A percentile compares a stretch with the other conserved stretches of the same genome.
These are phyloP conservation scores for Coregonus clupeaformis DNA, from an alignment of 2,113 vertebrate species.

Conservation along the genomic window DNA sequence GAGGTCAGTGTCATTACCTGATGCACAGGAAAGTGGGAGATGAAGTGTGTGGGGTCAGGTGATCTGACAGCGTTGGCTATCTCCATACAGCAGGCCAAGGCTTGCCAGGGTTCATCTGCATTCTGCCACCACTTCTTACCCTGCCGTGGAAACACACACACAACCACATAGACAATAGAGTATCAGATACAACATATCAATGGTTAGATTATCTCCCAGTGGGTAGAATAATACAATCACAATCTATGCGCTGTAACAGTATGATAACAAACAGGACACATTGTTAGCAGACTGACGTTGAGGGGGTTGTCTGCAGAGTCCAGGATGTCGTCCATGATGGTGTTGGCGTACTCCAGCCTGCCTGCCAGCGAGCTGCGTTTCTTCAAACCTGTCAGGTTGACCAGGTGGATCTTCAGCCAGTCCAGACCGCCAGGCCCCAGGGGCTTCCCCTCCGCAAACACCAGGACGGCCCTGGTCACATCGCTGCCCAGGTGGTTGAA, in stretches of 20 bases:
- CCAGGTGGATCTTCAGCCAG: conserved; percentile 96
- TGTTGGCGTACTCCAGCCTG: conserved; percentile 80
- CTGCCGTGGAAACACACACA: conserved; percentile 57
- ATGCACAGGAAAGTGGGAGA: conserved; percentile 91
- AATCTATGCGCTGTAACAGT: too few relatives aligned
- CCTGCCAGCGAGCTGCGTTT: conserved; percentile 77
- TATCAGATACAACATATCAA: not conserved
- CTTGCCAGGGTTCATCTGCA: conserved; percentile 91
- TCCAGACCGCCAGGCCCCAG: conserved; percentile 84
- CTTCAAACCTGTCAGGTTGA: conserved; percentile 92
- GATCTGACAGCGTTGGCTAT: conserved; percentile 80
- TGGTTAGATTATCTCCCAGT: too few relatives aligned
- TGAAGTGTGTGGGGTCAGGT: conserved; percentile 75
- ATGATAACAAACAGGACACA: too few relatives aligned
- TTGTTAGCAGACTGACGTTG: conserved; percentile 48
- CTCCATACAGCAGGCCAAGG: conserved; percentile 92
- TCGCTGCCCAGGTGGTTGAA: conserved; percentile 96
- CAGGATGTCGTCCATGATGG: conserved; percentile 83
- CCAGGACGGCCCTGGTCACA: conserved; percentile 81
- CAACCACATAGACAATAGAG: not conserved
- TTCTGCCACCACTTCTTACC: conserved; percentile 95
- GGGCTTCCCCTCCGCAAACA: conserved; percentile 87
- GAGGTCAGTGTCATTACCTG: conserved; percentile 75
- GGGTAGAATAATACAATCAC: too few relatives aligned
- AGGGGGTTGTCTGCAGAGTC: conserved; percentile 80